Evolutionary conservation across 2,797 vertebrate genomes (phyloP).

Genomic region (Pteropus rufus): DNA sequence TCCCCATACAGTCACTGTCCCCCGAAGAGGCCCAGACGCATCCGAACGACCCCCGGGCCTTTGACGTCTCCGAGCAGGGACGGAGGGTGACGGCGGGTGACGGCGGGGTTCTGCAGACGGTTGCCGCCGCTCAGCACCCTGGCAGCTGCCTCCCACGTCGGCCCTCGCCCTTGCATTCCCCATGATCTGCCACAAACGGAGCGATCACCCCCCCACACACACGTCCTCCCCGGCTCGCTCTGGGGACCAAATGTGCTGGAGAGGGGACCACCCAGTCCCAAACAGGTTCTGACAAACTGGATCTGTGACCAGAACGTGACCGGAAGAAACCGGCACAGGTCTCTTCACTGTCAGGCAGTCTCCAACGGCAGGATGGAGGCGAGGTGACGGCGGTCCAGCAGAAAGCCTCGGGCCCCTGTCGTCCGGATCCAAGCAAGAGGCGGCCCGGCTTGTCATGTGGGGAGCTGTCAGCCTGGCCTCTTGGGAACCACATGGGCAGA

Average conservation of each 20-base stretch:
- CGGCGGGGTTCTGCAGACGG: too few species aligned
- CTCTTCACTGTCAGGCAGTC: too few species aligned
- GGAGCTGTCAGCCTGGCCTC: neutral
- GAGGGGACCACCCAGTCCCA: neutral
- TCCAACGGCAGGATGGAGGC: neutral
- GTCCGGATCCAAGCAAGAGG: neutral
- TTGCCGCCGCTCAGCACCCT: neutral
- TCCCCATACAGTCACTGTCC: too few species aligned
- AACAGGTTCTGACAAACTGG: fast-evolving
- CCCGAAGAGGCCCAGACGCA: neutral
- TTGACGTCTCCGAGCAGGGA: fast-evolving
- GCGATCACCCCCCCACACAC: neutral
- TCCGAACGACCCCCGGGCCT: neutral
- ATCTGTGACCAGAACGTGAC: neutral
- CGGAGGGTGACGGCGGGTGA: too few species aligned
- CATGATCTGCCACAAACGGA: fast-evolving
- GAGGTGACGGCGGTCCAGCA: too few species aligned
- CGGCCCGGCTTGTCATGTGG: fast-evolving
- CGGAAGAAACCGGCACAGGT: too few species aligned
- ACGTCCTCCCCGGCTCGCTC: too few species aligned
- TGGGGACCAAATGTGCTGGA: too few species aligned
- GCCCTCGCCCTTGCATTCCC: neutral
- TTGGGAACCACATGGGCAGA: neutral
- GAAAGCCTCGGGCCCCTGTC: neutral
- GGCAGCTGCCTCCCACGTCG: neutral